Percentiles rank a stretch among this genome's conserved stretches.
phyloP scores from a whole-genome alignment of 2,888 invertebrate species.

The Drosophila nr. medialis region DNA sequence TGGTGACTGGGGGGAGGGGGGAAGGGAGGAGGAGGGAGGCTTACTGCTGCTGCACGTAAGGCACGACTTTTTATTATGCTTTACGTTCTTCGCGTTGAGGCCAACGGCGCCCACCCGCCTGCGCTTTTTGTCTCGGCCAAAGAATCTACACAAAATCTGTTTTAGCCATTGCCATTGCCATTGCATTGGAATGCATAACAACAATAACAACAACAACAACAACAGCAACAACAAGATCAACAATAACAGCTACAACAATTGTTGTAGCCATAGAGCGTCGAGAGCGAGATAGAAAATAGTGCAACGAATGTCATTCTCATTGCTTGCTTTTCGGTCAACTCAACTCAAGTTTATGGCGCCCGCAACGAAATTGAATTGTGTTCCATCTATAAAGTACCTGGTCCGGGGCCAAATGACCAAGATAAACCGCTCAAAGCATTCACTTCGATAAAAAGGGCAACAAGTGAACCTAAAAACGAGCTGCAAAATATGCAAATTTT shows the following conservation, averaged over 20 bases:
- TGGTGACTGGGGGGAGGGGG: neutral
- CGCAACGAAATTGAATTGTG: conserved; percentile 64
- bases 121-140: conserved; percentile 68
- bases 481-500: neutral
- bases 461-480: conserved; percentile 12
- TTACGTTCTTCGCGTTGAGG: conserved; percentile 72
- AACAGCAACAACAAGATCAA: conserved; percentile 1
- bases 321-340: conserved; percentile 55
- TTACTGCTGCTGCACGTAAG: conserved; percentile 71
- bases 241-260: conserved; percentile 24
- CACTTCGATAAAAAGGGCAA: conserved; percentile 6
- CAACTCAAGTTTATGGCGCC: conserved; percentile 62
- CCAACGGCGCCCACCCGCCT: conserved; percentile 78
- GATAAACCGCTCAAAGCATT: conserved; percentile 36
- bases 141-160: conserved; percentile 68
- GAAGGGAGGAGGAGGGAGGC: neutral
- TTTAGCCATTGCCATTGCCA: conserved; percentile 68
- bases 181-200: conserved; percentile 73
- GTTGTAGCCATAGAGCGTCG: conserved; percentile 16
- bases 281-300: conserved; percentile 60
- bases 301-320: conserved; percentile 76
- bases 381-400: conserved; percentile 38
- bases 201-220: conserved; percentile 32
- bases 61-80: conserved; percentile 79
- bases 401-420: conserved; percentile 36